These are phyloP conservation scores for Pelagia noctiluca DNA, from an alignment of 30 jellyfish, hydroid and myxozoan species.

Conservation along the genomic window DNA sequence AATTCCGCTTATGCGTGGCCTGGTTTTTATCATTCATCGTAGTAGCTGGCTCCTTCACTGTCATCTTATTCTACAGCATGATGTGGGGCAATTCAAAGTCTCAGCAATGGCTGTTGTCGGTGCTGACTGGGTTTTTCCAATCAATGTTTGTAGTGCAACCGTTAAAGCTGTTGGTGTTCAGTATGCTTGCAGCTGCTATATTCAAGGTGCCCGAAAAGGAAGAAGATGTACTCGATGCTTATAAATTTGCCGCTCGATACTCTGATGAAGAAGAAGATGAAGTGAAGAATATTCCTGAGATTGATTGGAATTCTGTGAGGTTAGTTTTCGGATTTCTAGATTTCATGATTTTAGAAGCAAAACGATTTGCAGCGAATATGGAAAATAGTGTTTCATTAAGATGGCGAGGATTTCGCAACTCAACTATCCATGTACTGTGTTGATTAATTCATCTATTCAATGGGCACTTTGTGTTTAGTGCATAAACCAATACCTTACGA, in stretches of 20 bases:
- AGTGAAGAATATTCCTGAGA: too few species aligned
- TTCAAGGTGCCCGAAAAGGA: slow-evolving; percentile 58
- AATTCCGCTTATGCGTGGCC: slow-evolving; percentile 48
- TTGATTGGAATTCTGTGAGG: too few species aligned
- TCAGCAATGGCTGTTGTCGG: slow-evolving; percentile 66
- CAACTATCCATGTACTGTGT: too few species aligned
- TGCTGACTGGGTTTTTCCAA: slow-evolving; percentile 74
- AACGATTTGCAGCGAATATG: too few species aligned
- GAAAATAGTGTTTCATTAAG: too few species aligned
- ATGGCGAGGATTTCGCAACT: too few species aligned
- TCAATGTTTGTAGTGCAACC: slow-evolving; percentile 82
- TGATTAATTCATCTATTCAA: too few species aligned
- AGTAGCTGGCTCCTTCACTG: slow-evolving; percentile 38
- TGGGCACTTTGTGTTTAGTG: too few species aligned
- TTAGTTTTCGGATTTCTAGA: too few species aligned
- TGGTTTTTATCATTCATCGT: slow-evolving; percentile 62
- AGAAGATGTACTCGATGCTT: slow-evolving; percentile 53
- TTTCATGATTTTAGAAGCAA: too few species aligned
- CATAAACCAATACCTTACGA: too few species aligned
- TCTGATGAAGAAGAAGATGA: neutral
- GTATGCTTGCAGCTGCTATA: slow-evolving; percentile 70
- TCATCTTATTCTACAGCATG: slow-evolving; percentile 84
- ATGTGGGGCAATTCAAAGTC: slow-evolving; percentile 89
- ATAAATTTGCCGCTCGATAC: slow-evolving; percentile 37
- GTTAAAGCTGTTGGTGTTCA: slow-evolving; percentile 60